phyloP scores from a whole-genome alignment of 2,113 vertebrate genomes.

The Apistogramma diplotaenia region DNA sequence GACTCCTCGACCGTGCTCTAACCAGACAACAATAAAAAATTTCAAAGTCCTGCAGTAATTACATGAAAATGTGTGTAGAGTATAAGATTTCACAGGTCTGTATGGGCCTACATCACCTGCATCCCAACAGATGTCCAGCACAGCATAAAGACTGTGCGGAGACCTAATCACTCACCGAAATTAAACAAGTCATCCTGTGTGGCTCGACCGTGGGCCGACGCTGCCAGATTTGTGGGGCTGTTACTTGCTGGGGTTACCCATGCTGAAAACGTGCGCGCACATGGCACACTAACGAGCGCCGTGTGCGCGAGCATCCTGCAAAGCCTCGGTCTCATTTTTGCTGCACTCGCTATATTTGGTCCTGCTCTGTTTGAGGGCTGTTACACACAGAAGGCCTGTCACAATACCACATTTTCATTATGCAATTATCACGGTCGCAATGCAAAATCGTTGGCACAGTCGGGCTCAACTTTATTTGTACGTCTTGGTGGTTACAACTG shows the following conservation, averaged over 20 bases:
- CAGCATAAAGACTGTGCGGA: background rate
- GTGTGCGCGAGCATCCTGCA: background rate
- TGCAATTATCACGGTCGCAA: background rate
- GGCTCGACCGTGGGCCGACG: background rate
- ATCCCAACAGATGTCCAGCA: slow-evolving; percentile 46
- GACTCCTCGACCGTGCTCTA: background rate
- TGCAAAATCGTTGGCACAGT: accelerated
- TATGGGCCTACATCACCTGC: background rate
- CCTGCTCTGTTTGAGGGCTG: background rate
- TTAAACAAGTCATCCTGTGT: slow-evolving; percentile 30
- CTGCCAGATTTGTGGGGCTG: slow-evolving; percentile 34
- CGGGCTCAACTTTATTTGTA: background rate
- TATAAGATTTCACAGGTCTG: background rate
- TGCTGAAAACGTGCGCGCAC: slow-evolving; percentile 51
- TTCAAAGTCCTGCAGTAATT: background rate
- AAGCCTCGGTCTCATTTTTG: background rate
- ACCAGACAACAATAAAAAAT: background rate
- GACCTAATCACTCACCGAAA: slow-evolving; percentile 8
- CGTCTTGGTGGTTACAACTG: background rate
- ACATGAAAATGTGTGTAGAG: background rate
- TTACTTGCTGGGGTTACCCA: slow-evolving; percentile 32
- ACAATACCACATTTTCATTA: background rate
- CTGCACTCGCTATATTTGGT: background rate
- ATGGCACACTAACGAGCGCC: slow-evolving; percentile 28
- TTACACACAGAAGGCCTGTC: background rate